These are phyloP conservation scores for Coenonympha arcania DNA, from an alignment of 2,888 invertebrate genomes.

Conservation along the genomic window DNA sequence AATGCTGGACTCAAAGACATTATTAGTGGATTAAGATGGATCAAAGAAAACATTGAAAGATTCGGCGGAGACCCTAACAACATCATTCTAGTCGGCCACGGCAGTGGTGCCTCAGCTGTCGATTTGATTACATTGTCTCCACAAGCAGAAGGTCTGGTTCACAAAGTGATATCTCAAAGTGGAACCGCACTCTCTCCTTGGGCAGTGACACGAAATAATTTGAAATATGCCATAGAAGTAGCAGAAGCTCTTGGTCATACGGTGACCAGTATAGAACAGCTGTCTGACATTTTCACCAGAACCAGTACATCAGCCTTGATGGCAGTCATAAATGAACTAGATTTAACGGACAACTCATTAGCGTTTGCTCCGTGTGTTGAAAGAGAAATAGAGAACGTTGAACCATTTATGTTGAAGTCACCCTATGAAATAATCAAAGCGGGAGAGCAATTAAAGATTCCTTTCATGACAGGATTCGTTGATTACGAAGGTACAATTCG, in stretches of 20 bases:
- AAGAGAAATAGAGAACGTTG: constrained; percentile 36
- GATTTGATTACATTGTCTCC: constrained; percentile 61
- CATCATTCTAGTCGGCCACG: constrained; percentile 87
- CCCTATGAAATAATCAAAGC: constrained; percentile 44
- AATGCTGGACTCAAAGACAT: constrained; percentile 93
- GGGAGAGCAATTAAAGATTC: constrained; percentile 47
- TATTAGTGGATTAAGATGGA: constrained; percentile 82
- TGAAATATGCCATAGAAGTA: constrained; percentile 48
- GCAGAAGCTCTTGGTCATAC: constrained; percentile 57
- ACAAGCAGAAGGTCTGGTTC: constrained; percentile 46
- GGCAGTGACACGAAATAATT: constrained; percentile 60
- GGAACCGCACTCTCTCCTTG: constrained; percentile 62
- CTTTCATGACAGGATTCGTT: constrained; percentile 57
- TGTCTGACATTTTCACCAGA: constrained; percentile 49
- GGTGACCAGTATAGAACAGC: constrained; percentile 39
- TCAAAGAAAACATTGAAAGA: constrained; percentile 79
- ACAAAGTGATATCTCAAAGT: constrained; percentile 60
- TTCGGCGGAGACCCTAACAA: constrained; percentile 87
- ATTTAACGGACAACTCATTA: constrained; percentile 54
- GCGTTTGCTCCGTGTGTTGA: constrained; percentile 66
- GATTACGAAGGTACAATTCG: constrained; percentile 62
- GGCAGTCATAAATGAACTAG: constrained; percentile 56
- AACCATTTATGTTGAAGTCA: constrained; percentile 48
- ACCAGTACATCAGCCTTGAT: constrained; percentile 52
- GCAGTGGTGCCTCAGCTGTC: constrained; percentile 79